A percentile compares a stretch with the other conserved stretches of the same genome.
These are phyloP conservation scores for Emys orbicularis DNA, from an alignment of 2,797 vertebrate species.

Conservation along the genomic window DNA sequence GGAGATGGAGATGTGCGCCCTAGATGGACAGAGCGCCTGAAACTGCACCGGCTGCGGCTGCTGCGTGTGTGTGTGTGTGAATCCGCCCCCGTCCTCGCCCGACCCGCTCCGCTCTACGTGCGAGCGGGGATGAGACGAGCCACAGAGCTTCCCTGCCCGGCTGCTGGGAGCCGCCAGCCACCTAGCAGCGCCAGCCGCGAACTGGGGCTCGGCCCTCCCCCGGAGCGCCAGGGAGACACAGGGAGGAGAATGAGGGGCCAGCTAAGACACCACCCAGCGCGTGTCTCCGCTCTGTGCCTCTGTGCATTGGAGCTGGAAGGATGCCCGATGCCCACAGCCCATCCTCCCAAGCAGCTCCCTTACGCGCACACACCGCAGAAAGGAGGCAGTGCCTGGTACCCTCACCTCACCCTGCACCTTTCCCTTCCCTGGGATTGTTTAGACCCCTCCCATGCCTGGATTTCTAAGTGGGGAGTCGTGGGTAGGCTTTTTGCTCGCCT, in stretches of 20 bases:
- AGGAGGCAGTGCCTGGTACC: rapidly evolving
- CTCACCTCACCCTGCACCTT: too few species aligned
- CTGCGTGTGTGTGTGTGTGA: not conserved
- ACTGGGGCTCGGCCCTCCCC: not conserved
- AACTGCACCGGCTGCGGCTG: not conserved
- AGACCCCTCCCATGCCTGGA: too few species aligned
- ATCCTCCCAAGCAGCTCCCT: constrained; percentile 3
- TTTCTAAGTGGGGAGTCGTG: not conserved
- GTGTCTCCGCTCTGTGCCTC: not conserved
- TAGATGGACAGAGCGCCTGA: not conserved
- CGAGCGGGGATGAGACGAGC: not conserved
- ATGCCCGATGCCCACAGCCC: constrained; percentile 1
- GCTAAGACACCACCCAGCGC: not conserved
- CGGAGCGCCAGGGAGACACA: not conserved
- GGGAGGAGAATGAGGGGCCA: not conserved
- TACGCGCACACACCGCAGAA: not conserved
- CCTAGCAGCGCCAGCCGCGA: not conserved
- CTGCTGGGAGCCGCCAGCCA: constrained; percentile 1
- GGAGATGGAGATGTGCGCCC: not conserved
- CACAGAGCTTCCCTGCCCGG: not conserved
- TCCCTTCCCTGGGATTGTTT: rapidly evolving
- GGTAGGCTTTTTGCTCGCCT: too few species aligned
- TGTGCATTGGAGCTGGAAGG: not conserved
- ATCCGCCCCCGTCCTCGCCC: not conserved
- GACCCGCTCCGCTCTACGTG: not conserved